A percentile compares a stretch with the other conserved stretches of the same genome.
These are phyloP conservation scores for Achlya flavicornis DNA, from an alignment of 2,888 invertebrate species.

Conservation along the genomic window DNA sequence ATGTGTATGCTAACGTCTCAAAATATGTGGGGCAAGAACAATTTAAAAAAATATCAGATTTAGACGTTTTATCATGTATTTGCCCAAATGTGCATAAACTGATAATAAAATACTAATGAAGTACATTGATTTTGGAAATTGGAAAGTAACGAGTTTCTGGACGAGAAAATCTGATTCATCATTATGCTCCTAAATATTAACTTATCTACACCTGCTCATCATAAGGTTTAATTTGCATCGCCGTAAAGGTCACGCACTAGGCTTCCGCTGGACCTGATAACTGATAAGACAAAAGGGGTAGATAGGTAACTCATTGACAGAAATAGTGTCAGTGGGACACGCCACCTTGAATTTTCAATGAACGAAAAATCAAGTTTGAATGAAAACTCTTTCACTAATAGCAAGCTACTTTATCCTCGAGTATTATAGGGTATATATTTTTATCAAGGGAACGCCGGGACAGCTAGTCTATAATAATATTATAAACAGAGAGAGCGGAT, in stretches of 20 bases:
- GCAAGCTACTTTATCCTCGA: too few relatives aligned
- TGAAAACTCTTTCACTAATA: too few relatives aligned
- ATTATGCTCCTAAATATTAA: background rate
- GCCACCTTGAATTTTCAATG: background rate
- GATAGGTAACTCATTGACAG: too few relatives aligned
- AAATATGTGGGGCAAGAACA: constrained; percentile 4
- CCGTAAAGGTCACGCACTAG: background rate
- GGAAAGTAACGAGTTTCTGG: too few relatives aligned
- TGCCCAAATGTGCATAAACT: background rate
- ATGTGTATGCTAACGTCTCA: constrained; percentile 33
- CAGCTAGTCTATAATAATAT: too few relatives aligned
- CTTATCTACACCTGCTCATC: background rate
- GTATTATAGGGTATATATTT: too few relatives aligned
- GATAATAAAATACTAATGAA: too few relatives aligned
- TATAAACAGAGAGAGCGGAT: too few relatives aligned
- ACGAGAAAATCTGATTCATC: too few relatives aligned
- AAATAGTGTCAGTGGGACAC: background rate
- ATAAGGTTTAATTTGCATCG: constrained; percentile 2
- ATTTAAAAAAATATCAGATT: background rate
- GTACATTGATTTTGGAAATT: background rate
- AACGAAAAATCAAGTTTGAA: too few relatives aligned
- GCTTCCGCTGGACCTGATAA: background rate
- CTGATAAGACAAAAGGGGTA: background rate
- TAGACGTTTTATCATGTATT: background rate
- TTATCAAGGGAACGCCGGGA: too few relatives aligned